Percentiles rank a stretch among this genome's conserved stretches.
These are phyloP conservation scores for Phylloscopus trochilus DNA, from an alignment of 2,113 vertebrate species.

Conservation along the genomic window DNA sequence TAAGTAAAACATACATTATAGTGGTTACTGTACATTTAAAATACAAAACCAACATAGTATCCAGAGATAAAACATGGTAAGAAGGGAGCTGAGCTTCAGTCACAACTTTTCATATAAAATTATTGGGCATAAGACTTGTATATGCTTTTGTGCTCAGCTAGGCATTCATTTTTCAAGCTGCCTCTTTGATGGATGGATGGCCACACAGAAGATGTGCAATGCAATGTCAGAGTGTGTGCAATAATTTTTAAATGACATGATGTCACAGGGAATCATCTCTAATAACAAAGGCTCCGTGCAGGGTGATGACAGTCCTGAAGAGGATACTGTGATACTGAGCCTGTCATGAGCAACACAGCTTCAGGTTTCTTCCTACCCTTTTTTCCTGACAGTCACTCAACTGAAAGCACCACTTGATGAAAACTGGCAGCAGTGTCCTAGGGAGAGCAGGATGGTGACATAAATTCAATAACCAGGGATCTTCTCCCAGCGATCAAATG, in stretches of 20 bases:
- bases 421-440: neutral
- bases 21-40: neutral
- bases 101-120: neutral
- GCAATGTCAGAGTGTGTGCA: neutral
- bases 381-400: neutral
- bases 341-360: neutral
- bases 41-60: neutral
- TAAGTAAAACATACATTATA: neutral
- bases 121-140: neutral
- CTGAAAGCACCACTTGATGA: neutral
- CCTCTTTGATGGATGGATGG: neutral
- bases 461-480: neutral
- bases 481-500: neutral
- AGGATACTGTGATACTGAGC: neutral
- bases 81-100: neutral
- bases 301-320: neutral
- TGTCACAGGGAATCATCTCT: neutral
- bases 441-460: neutral
- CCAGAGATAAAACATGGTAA: neutral
- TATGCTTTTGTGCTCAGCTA: neutral
- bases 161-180: neutral
- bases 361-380: neutral
- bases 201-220: neutral
- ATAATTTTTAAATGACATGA: constrained; percentile 11
- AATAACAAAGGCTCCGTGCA: neutral